Base-by-base conservation (phyloP, 2,113 vertebrate genomes). In the Colius striatus region DNA sequence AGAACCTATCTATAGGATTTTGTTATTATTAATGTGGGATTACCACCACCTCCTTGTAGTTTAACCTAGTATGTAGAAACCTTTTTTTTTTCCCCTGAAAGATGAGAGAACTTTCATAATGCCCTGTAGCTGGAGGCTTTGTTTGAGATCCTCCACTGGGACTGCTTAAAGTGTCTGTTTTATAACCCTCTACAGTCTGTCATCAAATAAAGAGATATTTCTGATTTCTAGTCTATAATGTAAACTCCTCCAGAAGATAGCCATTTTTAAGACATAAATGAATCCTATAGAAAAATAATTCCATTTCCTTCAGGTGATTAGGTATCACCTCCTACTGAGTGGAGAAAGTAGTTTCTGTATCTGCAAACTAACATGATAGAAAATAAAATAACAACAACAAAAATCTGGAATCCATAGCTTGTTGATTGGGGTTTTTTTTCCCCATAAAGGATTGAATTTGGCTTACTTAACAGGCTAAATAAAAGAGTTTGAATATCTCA, bases 201-300 rank as follows among this genome's bases (percentile, higher is more conserved):
- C 38, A 80, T 90, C 83, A 73, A 48, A 75, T n/a, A 80, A 83
- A 63, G 68, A 63, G 53, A 8, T 71, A 53, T 70, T 87, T 94
- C 78, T 75, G 84, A 22, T 84, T 81, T 78, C 51, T 38, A 36
- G 14, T 81, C 61, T 76, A 22, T 65, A 63, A 87, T 94, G 88
- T 91, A 92, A 94, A 89, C 60, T 73, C 65, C 68, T 88, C 10
- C 36, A 84, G 73, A 87, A 68, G 50, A 81, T 19, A 91, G 26
- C 94, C 21, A 94, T 45, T 80, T 82, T 57, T 36, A 54, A 78
- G 65, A 91, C 92, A 91, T 85, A 85, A 79, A 94, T 53, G 9
- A 84, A 60, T 78, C 66, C 43, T 89, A 61, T 3, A 55, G 84
- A 77, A 94, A 82, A 60, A 60, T 78, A 85, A 77, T 75, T 25